Conservation (phyloP, 2,113 vertebrate species). For the Oryzias curvinotus region DNA sequence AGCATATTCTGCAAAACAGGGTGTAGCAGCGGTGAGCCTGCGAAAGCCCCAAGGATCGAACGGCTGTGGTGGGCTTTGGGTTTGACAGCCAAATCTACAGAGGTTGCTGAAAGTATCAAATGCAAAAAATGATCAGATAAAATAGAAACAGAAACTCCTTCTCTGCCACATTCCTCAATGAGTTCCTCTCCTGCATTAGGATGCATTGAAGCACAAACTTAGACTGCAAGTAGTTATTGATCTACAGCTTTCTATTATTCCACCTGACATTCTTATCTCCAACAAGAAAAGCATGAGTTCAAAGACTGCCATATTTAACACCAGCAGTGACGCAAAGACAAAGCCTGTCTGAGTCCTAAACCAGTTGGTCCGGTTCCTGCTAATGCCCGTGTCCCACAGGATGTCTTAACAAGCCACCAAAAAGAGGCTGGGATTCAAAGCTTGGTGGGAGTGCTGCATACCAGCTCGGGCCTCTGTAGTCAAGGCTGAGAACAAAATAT, state of each 20-base stretch:
- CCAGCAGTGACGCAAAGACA: slow-evolving; percentile 43
- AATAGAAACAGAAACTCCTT: no score
- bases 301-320: slow-evolving; percentile 60
- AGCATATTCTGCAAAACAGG: not conserved
- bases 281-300: slow-evolving; percentile 53
- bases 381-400: slow-evolving; percentile 64
- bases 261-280: slow-evolving; percentile 70
- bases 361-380: slow-evolving; percentile 62
- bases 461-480: slow-evolving; percentile 16
- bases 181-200: no score
- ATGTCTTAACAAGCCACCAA: slow-evolving; percentile 55
- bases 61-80: slow-evolving; percentile 24
- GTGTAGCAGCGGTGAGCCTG: slow-evolving; percentile 5
- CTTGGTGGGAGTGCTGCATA: slow-evolving; percentile 43
- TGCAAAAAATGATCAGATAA: no score
- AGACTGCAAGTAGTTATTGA: no score
- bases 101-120: not conserved
- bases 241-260: slow-evolving; percentile 41
- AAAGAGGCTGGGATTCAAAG: slow-evolving; percentile 40
- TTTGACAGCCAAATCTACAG: slow-evolving; percentile 22
- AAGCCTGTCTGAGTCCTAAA: slow-evolving; percentile 61
- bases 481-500: slow-evolving; percentile 16
- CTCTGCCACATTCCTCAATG: no score
- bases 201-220: no score
- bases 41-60: slow-evolving; percentile 20